Base-by-base conservation (phyloP, 2,888 invertebrate species). In the Tuta absoluta region DNA sequence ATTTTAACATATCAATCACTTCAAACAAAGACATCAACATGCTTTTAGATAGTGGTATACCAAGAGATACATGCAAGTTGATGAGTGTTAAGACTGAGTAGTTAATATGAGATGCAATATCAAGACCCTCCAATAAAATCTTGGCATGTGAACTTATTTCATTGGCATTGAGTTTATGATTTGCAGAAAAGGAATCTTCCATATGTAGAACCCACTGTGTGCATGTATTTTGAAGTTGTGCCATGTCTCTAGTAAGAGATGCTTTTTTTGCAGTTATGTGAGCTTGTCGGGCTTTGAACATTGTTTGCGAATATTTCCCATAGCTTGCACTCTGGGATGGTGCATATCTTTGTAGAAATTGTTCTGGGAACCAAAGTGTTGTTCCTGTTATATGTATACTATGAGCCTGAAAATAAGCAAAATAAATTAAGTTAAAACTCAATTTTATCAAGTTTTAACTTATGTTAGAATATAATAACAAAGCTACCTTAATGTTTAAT, bases 321-420 rank as follows among this genome's bases (percentile, higher is more conserved):
- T 92, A 85, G 83, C 85, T 82, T 83, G 93, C 83, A 86, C 92
- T 81, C 85, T 93, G 79, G 72, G 94, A 85, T 72, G 94, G 90
- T 68, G 94, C 87, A 82, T 94, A 93, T 71, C 93, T 93, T 57
- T 92, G 85, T 3, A 98, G 91, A 85, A 98, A 98, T 72, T 94
- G 93, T 79, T 95, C 96, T 0, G 98, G 97, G 76, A 95, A 94
- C 97, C 98, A 98, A 63, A 97, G 84, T 17, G 96, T 92, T 77
- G 96, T 96, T 0, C 97, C 97, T 65, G 94, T 92, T 38, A 99
- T 86, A 57, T 95, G 95, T 65, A 98, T 94, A 38, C 95, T 95
- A 70, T 96, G 95, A 56, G 96, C 93, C 94, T 96, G 81, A 14
- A 89, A 89, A 71, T 38, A 38, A 23, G n/a, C 19, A 17, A 41